Evolutionary conservation across 2,113 vertebrate genomes (phyloP).

Genomic region (Heterotis niloticus): DNA sequence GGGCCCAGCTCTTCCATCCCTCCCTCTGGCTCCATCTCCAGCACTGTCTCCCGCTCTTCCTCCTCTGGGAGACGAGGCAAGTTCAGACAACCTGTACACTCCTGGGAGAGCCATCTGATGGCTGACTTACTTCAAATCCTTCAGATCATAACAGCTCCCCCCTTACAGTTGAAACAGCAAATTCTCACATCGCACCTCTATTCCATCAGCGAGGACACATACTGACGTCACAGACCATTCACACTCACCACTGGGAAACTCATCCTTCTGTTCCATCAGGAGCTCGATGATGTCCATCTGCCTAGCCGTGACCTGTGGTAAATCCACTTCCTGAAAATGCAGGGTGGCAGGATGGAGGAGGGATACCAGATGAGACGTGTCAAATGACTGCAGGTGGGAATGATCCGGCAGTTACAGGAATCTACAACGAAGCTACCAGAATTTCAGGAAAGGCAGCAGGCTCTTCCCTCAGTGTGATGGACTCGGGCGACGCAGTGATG

Average conservation of each 20-base stretch:
- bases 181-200: too few species aligned
- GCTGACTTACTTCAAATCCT: neutral
- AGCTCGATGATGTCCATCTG: constrained; percentile 58
- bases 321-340: constrained; percentile 68
- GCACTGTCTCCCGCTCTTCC: constrained; percentile 31
- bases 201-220: too few species aligned
- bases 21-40: constrained; percentile 35
- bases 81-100: constrained; percentile 37
- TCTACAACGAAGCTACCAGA: constrained; percentile 53
- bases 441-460: constrained; percentile 47
- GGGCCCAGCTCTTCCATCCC: constrained; percentile 37
- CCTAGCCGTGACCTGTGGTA: constrained; percentile 52
- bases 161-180: too few species aligned
- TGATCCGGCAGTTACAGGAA: neutral
- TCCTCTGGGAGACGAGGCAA: constrained; percentile 62
- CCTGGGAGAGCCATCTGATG: constrained; percentile 51
- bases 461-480: constrained; percentile 69
- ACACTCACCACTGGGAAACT: constrained; percentile 56
- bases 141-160: too few species aligned
- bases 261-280: constrained; percentile 61
- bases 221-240: neutral
- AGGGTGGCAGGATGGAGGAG: neutral
- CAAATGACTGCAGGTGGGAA: neutral
- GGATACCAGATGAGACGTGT: too few species aligned
- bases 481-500: constrained; percentile 56